Conservation (phyloP, 2,113 vertebrate species). For the Corvus hawaiiensis region DNA sequence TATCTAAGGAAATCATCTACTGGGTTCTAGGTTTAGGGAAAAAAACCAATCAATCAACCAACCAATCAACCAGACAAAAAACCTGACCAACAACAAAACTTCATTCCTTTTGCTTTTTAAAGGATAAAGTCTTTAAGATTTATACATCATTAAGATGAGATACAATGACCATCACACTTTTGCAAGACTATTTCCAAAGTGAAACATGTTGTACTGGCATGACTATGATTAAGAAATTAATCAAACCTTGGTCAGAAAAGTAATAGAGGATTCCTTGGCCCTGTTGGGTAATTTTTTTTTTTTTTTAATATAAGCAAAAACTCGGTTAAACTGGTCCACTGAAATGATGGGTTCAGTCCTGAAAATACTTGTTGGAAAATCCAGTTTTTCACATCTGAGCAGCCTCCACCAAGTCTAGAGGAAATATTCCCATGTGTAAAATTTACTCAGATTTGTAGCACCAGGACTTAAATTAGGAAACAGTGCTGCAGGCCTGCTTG, state of each 20-base stretch:
- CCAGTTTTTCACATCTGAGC: not conserved
- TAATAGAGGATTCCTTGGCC: not conserved
- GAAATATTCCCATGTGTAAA: not conserved
- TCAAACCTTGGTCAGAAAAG: not conserved
- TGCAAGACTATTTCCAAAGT: not conserved
- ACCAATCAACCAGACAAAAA: not conserved
- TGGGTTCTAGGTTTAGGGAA: not conserved
- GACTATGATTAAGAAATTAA: not conserved
- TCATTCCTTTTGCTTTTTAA: not conserved
- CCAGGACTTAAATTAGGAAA: not conserved
- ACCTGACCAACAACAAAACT: not conserved
- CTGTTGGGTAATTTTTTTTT: not conserved
- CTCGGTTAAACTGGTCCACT: not conserved
- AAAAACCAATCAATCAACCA: not conserved
- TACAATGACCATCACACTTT: not conserved
- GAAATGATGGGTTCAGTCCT: not conserved
- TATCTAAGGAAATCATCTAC: not conserved
- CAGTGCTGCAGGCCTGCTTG: not conserved
- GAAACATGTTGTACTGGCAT: not conserved
- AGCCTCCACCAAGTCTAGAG: not conserved
- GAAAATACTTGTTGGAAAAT: not conserved
- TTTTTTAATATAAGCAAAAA: not conserved
- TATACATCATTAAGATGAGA: not conserved
- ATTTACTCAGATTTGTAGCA: not conserved
- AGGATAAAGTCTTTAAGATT: not conserved